Base-by-base conservation (phyloP, 2,888 invertebrate genomes). In the Dicranocentrus wangi region DNA sequence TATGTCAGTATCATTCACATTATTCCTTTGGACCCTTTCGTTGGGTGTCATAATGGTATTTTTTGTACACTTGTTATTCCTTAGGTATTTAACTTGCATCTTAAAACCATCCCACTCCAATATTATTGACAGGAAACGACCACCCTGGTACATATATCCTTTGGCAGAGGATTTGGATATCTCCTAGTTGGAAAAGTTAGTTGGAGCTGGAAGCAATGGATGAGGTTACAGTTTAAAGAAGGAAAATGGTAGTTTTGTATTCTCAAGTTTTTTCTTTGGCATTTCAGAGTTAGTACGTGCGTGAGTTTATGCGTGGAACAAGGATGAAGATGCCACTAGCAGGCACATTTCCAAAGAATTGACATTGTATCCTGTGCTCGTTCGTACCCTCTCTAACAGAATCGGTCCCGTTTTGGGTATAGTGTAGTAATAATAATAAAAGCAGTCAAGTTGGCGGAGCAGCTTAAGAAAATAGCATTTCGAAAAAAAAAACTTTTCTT, bases 241-340 rank as follows among this genome's bases (percentile, higher is more conserved):
- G n/a, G n/a, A n/a, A n/a, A n/a, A n/a, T n/a, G n/a, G n/a, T n/a
- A 3, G 13, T 43, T 43, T 43, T 3, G 43, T 43, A 43, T 43
- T 43, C 43, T 43, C n/a, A 13, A 43, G 15, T 43, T 8, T 8
- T n/a, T 43, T 43, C 43, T 43, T 43, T 43, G 43, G 43, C 43
- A 51, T 51, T 51, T 19, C 51, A 19, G 1, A 17, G 8, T 13
- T 13, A 13, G 5, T 39, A 8, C 23, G 69, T 69, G 69, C 69
- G 39, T 55, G 55, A 69, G 69, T 32, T 55, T 69, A 55, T 68
- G 68, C 68, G 51, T 68, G 28, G 15, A n/a, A n/a, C n/a, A n/a
- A n/a, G n/a, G n/a, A n/a, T n/a, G n/a, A n/a, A n/a, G n/a, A n/a
- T n/a, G n/a, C n/a, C n/a, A n/a, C n/a, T n/a, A n/a, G n/a, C n/a